Conservation (phyloP, 2,797 vertebrate species). For the Phoebastria nigripes region DNA sequence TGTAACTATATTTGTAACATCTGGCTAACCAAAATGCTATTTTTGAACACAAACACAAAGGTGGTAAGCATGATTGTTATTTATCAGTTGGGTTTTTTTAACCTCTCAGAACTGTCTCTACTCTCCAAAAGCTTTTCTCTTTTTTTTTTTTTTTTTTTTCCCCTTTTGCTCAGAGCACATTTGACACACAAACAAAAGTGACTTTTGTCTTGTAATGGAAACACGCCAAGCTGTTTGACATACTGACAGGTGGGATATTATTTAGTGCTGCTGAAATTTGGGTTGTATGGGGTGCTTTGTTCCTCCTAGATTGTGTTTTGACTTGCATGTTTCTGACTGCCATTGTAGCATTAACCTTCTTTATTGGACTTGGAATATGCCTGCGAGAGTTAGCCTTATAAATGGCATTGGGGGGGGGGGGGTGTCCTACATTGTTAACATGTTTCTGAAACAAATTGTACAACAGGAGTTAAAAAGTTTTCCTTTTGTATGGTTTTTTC, state of each 20-base stretch:
- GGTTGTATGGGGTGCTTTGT: slow-evolving; percentile 75
- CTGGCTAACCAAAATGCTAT: slow-evolving; percentile 48
- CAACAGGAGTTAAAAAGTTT: background rate
- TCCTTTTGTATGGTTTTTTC: background rate
- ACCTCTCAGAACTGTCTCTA: slow-evolving; percentile 31
- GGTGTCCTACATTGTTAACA: background rate
- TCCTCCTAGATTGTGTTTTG: slow-evolving; percentile 81
- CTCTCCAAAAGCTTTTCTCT: slow-evolving; percentile 39
- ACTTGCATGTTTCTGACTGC: slow-evolving; percentile 80
- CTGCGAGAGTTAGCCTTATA: slow-evolving; percentile 59
- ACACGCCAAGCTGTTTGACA: slow-evolving; percentile 72
- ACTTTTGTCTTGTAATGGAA: slow-evolving; percentile 77
- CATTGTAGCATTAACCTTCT: slow-evolving; percentile 76
- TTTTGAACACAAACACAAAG: slow-evolving; percentile 44
- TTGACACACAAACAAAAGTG: slow-evolving; percentile 74
- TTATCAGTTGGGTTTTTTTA: slow-evolving; percentile 53
- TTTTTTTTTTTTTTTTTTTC: background rate
- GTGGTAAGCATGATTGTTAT: slow-evolving; percentile 41
- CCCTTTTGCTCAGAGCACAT: slow-evolving; percentile 56
- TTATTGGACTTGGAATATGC: slow-evolving; percentile 81
- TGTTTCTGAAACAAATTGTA: slow-evolving; percentile 35
- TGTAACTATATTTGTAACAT: slow-evolving; percentile 59
- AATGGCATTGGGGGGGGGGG: background rate
- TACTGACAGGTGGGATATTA: slow-evolving; percentile 75
- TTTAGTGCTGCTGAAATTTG: slow-evolving; percentile 72